Conservation (phyloP, 2,888 invertebrate genomes). For the Eumacrocentrus americanus region DNA sequence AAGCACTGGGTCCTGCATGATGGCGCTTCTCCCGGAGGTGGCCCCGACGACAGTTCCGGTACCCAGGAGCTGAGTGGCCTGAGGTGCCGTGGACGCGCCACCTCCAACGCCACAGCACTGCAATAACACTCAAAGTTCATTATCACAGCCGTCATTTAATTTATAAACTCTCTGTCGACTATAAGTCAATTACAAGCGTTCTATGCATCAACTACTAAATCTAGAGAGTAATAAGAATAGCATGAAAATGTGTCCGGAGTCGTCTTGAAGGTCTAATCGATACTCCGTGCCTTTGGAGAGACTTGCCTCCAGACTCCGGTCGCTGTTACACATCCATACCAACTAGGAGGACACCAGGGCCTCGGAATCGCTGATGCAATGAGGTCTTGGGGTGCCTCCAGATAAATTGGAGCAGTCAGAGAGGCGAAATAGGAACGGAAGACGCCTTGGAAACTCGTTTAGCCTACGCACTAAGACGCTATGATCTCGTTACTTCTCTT, state of each 20-base stretch:
- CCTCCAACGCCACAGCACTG: constrained; percentile 62
- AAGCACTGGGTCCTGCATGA: constrained; percentile 60
- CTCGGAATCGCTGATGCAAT: background rate
- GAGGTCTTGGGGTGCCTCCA: background rate
- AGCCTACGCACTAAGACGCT: constrained; percentile 6
- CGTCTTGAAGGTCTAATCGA: constrained; percentile 13
- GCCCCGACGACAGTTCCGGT: constrained; percentile 55
- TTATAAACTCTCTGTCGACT: background rate
- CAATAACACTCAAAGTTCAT: constrained; percentile 34
- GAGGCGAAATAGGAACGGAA: background rate
- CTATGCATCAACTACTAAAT: constrained; percentile 3
- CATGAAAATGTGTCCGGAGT: constrained; percentile 3
- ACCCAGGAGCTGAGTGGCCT: constrained; percentile 58
- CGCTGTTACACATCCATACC: constrained; percentile 6
- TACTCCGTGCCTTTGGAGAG: background rate
- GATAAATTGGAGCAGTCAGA: background rate
- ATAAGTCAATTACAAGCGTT: background rate
- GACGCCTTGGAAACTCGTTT: background rate
- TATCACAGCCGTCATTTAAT: background rate
- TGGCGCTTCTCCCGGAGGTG: constrained; percentile 54
- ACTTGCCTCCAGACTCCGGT: background rate
- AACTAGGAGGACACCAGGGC: constrained; percentile 5
- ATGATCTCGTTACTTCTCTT: background rate
- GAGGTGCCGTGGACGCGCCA: constrained; percentile 60
- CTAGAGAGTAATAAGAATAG: constrained; percentile 1